Conservation (phyloP, 1,140 invertebrate species). For the Saccostrea echinata region DNA sequence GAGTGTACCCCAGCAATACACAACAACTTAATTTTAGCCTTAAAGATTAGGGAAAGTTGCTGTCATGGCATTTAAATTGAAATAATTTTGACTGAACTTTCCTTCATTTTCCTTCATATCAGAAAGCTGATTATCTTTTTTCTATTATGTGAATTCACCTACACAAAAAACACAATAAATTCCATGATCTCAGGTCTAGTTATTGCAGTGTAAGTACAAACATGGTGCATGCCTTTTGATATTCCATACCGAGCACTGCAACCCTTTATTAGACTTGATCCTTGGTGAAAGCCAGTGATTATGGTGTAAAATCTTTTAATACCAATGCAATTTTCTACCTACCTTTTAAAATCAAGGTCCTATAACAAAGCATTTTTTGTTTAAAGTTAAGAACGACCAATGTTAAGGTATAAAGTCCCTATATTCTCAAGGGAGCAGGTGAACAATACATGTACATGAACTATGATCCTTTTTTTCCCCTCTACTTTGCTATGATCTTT, state of each 20-base stretch:
- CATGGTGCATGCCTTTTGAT: conserved; percentile 11
- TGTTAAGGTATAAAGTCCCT: neutral
- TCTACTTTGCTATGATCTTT: too few species aligned
- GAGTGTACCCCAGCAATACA: conserved; percentile 3
- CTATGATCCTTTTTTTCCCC: too few species aligned
- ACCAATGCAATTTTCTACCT: conserved; percentile 14
- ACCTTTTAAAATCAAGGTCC: neutral
- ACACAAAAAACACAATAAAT: neutral
- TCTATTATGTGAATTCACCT: neutral
- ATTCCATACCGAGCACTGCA: neutral
- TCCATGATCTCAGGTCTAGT: neutral
- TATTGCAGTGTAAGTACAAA: neutral
- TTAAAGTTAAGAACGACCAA: conserved; percentile 20
- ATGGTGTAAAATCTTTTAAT: conserved; percentile 12
- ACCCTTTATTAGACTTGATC: neutral
- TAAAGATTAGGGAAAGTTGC: conserved; percentile 23
- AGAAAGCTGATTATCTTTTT: conserved; percentile 32
- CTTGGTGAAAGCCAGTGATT: conserved; percentile 1
- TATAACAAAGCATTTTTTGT: conserved; percentile 5
- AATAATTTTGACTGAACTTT: conserved; percentile 31
- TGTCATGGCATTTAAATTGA: conserved; percentile 35
- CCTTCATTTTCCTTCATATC: conserved; percentile 4
- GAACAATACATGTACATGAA: too few species aligned
- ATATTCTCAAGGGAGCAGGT: too few species aligned
- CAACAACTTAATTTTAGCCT: neutral